Percentiles rank a stretch among this genome's conserved stretches.
These are phyloP conservation scores for Oreortyx pictus DNA, from an alignment of 2,797 vertebrate species.

Conservation along the genomic window DNA sequence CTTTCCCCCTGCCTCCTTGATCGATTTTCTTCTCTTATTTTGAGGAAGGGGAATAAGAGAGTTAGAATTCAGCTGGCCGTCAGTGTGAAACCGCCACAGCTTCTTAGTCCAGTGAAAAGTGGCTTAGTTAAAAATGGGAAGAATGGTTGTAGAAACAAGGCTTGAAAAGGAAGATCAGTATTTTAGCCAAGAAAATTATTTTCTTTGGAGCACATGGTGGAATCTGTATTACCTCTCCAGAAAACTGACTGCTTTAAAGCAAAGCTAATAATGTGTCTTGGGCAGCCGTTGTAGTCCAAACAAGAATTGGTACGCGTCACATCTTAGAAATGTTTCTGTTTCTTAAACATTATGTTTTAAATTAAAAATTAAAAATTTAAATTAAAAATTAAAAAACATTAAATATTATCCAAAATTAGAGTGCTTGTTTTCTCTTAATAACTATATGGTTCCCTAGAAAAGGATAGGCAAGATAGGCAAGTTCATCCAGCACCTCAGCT, in stretches of 20 bases:
- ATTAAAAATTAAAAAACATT: too few relatives aligned
- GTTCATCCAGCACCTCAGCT: neutral
- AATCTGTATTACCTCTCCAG: neutral
- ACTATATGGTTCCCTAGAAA: neutral
- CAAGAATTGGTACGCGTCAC: neutral
- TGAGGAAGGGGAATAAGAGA: neutral
- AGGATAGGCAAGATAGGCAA: neutral
- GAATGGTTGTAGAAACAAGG: neutral
- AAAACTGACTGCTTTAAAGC: neutral
- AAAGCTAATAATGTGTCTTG: neutral
- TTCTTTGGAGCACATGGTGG: neutral
- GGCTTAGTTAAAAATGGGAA: neutral
- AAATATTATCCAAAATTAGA: neutral
- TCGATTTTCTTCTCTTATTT: neutral
- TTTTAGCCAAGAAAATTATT: neutral
- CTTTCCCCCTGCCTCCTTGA: neutral
- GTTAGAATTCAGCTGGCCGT: neutral
- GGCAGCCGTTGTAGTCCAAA: neutral
- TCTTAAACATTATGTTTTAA: neutral
- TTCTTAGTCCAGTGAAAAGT: neutral
- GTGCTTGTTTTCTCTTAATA: neutral
- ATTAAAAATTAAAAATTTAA: too few relatives aligned
- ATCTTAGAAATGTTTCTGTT: neutral
- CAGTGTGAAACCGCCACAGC: neutral
- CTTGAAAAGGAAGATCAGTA: neutral